phyloP scores from a whole-genome alignment of 2,113 vertebrate species.

The Mohoua ochrocephala region DNA sequence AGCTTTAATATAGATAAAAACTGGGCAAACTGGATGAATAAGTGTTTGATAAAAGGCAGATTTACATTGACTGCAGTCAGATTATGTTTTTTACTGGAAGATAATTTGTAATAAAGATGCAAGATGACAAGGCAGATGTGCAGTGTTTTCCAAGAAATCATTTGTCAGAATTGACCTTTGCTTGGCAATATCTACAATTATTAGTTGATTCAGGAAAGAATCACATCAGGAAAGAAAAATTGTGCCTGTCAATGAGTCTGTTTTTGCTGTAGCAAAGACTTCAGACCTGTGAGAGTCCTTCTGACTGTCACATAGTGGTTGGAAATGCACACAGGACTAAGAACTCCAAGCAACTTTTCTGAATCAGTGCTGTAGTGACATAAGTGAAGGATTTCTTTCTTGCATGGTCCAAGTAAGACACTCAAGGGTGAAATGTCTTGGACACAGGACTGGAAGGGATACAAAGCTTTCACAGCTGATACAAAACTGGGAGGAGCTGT shows the following conservation, averaged over 20 bases:
- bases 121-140: not conserved
- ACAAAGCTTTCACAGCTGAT: not conserved
- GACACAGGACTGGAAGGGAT: accelerated
- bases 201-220: conserved; percentile 46
- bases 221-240: conserved; percentile 22
- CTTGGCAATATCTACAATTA: conserved; percentile 52
- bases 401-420: not conserved
- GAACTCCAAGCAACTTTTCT: not conserved
- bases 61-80: not conserved
- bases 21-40: not conserved
- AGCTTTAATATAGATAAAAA: not conserved
- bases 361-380: not conserved
- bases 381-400: not conserved
- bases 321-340: not conserved
- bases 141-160: not conserved
- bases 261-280: conserved; percentile 18
- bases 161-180: conserved; percentile 68
- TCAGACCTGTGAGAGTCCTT: not conserved
- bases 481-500: not conserved
- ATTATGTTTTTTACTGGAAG: not conserved
- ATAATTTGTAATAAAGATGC: not conserved
- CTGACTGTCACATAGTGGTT: not conserved
- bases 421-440: not conserved
- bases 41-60: not conserved
- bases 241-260: not conserved